Conservation (phyloP, 2,113 vertebrate species). For the Gallinago paraguaiae region DNA sequence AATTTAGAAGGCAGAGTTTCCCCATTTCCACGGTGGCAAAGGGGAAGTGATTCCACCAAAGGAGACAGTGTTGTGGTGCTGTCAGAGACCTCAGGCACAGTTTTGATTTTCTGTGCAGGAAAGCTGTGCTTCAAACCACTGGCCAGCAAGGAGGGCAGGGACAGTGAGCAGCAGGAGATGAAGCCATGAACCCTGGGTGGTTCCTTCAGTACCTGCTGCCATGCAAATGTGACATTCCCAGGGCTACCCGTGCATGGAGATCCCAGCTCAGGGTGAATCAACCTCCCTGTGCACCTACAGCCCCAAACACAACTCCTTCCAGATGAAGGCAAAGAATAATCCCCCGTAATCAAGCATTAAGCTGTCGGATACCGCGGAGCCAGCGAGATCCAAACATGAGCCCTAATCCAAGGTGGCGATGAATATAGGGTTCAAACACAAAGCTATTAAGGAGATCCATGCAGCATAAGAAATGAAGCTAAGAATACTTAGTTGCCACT, state of each 20-base stretch:
- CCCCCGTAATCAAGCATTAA: not conserved
- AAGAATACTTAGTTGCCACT: not conserved
- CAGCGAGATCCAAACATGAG: not conserved
- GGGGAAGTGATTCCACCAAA: not conserved
- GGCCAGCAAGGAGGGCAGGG: not conserved
- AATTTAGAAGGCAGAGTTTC: not conserved
- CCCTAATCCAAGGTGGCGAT: not conserved
- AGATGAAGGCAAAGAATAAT: not conserved
- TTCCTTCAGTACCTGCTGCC: not conserved
- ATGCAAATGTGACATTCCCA: not conserved
- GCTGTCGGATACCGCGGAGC: not conserved
- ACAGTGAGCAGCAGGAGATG: accelerated
- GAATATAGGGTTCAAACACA: not conserved
- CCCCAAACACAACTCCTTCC: not conserved
- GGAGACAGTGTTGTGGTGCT: accelerated
- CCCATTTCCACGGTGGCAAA: not conserved
- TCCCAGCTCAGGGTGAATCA: not conserved
- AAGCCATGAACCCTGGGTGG: not conserved
- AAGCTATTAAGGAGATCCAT: not conserved
- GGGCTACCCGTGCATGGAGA: accelerated
- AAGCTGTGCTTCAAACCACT: not conserved
- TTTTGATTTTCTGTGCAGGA: not conserved
- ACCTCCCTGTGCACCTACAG: not conserved
- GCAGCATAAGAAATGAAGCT: not conserved
- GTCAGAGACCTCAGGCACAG: not conserved